Conservation (phyloP, 2,797 vertebrate species). For the Xiphophorus birchmanni region DNA sequence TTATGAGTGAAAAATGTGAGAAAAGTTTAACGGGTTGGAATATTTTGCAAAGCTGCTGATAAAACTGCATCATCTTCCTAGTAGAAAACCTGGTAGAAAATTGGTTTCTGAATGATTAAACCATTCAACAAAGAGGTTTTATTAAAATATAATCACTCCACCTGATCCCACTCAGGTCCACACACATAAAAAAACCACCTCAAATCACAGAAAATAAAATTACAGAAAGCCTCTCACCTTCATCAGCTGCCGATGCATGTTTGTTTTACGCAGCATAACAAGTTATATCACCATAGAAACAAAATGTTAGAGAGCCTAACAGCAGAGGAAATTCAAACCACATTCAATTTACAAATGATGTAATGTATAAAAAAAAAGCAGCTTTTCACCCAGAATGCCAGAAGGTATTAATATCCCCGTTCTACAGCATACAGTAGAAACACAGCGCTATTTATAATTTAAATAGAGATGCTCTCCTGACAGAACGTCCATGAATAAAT, state of each 20-base stretch:
- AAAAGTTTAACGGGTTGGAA: background rate
- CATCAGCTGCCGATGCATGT: slow-evolving; percentile 17
- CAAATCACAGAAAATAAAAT: slow-evolving; percentile 22
- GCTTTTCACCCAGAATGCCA: slow-evolving; percentile 10
- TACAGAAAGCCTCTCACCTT: slow-evolving; percentile 45
- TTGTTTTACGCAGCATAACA: slow-evolving; percentile 19
- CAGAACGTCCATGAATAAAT: slow-evolving; percentile 8
- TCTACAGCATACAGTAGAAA: background rate
- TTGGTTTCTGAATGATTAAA: background rate
- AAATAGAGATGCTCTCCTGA: slow-evolving; percentile 9
- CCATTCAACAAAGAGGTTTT: background rate
- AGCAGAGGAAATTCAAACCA: slow-evolving; percentile 46
- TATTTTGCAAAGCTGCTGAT: background rate
- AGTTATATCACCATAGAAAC: slow-evolving; percentile 31
- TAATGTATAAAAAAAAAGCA: slow-evolving; percentile 6
- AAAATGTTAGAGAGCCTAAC: slow-evolving; percentile 25
- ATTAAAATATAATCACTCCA: background rate
- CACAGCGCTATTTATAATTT: slow-evolving; percentile 5
- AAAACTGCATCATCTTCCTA: background rate
- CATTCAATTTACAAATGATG: slow-evolving; percentile 13
- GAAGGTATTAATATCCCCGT: slow-evolving; percentile 12
- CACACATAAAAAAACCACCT: slow-evolving; percentile 25
- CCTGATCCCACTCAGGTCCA: background rate
- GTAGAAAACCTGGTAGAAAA: background rate
- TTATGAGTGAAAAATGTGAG: background rate